Base-by-base conservation (phyloP, 2,888 invertebrate genomes). In the Lycaena phlaeas region DNA sequence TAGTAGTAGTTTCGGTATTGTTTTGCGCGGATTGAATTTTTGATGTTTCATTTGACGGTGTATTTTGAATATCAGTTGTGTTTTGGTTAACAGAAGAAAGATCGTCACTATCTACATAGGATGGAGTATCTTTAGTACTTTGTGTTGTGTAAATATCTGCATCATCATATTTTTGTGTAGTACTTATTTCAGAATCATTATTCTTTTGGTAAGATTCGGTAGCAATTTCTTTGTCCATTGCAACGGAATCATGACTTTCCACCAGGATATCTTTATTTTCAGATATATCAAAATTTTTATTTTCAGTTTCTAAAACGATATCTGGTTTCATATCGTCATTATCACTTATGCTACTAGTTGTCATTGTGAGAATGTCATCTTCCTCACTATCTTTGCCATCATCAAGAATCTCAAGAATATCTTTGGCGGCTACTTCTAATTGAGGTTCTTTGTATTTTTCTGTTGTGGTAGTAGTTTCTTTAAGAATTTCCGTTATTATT, bases 1-100 rank as follows among this genome's bases (percentile, higher is more conserved):
- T 57, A 1, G 73, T 71, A 5, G 74, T 72, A 11, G 71, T 74
- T 58, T 68, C 69, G 18, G 30, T 27, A 17, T 25, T 6, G 27
- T 30, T 38, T 10, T 14, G 26, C 14, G 14, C 18, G n/a, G 31
- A 26, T 31, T 15, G 31, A 38, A 42, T 42, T 25, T 28, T 30
- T 36, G 17, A 27, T 28, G 44, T 44, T 22, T 49, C 46, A 14
- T 45, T 31, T 17, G 30, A 34, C 4, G 9, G 31, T 18, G 15
- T 11, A 4, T 40, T 29, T 36, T 48, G 34, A 18, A 27, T 34
- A 18, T 25, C 11, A 26, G 14, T 9, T 4, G 18, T 7, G 12
- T 15, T 2, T 9, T 26, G 6, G 25, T 31, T 30, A 10, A 14
- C 15, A 12, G 4, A 15, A 25, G 1, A 9, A 38, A 11, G 9